Conservation (phyloP, 2,113 vertebrate genomes). For the Osmerus eperlanus region DNA sequence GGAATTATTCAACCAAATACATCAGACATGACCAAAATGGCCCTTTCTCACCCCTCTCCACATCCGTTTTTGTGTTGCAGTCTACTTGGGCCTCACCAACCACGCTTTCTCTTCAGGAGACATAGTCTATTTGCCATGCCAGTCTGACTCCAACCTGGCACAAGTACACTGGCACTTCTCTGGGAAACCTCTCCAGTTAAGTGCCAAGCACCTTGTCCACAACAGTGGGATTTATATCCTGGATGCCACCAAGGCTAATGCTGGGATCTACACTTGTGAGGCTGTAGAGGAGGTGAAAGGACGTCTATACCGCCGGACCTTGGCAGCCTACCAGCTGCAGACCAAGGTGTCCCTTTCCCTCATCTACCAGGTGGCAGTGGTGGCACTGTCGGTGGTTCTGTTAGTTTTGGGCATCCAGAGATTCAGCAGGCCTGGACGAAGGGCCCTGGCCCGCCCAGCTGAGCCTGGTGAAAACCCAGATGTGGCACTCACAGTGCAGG, state of each 20-base stretch:
- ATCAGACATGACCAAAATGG: not conserved
- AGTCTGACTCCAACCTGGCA: slow-evolving; percentile 49
- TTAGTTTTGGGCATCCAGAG: slow-evolving; percentile 1
- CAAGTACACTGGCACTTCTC: slow-evolving; percentile 39
- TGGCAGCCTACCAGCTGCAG: slow-evolving; percentile 31
- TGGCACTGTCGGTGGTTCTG: slow-evolving; percentile 34
- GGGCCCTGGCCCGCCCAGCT: no score
- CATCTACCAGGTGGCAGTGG: slow-evolving; percentile 13
- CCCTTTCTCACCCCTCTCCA: not conserved
- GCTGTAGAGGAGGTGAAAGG: slow-evolving; percentile 37
- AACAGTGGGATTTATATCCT: slow-evolving; percentile 34
- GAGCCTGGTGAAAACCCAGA: no score
- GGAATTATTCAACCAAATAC: not conserved
- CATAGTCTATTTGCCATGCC: slow-evolving; percentile 32
- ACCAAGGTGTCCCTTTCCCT: not conserved
- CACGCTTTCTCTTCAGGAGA: slow-evolving; percentile 15
- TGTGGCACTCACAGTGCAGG: no score
- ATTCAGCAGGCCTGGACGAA: no score
- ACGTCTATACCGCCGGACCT: slow-evolving; percentile 23
- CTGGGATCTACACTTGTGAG: slow-evolving; percentile 46
- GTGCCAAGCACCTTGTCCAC: slow-evolving; percentile 35
- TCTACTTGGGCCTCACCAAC: not conserved
- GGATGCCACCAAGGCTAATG: slow-evolving; percentile 1
- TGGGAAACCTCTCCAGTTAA: not conserved
- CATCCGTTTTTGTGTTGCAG: slow-evolving; percentile 11